Percentiles rank a stretch among this genome's conserved stretches.
phyloP scores from a whole-genome alignment of 2,888 invertebrate genomes.

The Acanthopleura granulata region DNA sequence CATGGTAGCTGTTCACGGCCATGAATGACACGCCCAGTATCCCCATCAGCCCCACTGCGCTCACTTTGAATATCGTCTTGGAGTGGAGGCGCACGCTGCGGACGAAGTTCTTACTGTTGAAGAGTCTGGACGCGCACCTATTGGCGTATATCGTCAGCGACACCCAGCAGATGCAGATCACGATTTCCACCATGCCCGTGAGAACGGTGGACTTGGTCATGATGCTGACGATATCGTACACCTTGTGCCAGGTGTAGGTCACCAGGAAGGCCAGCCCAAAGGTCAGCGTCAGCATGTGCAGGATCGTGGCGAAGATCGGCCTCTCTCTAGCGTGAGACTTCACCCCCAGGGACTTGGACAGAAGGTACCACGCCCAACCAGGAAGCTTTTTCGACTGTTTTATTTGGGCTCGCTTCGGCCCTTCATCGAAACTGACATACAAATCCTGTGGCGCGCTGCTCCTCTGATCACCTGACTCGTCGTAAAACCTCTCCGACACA shows the following conservation, averaged over 20 bases:
- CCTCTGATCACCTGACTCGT: background rate
- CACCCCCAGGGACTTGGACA: slow-evolving; percentile 63
- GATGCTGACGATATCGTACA: slow-evolving; percentile 63
- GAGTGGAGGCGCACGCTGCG: slow-evolving; percentile 69
- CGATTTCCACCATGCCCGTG: slow-evolving; percentile 62
- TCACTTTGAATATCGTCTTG: slow-evolving; percentile 69
- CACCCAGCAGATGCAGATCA: slow-evolving; percentile 67
- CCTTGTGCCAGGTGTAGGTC: slow-evolving; percentile 58
- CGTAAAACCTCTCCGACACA: slow-evolving; percentile 7
- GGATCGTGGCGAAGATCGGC: slow-evolving; percentile 56
- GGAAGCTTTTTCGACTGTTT: slow-evolving; percentile 61
- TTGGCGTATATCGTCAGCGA: slow-evolving; percentile 69
- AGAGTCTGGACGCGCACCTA: slow-evolving; percentile 66
- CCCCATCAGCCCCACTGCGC: slow-evolving; percentile 61
- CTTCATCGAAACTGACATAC: slow-evolving; percentile 2
- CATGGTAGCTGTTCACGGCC: slow-evolving; percentile 42
- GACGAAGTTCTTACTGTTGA: slow-evolving; percentile 65
- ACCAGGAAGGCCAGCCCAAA: slow-evolving; percentile 54
- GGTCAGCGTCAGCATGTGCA: slow-evolving; percentile 59
- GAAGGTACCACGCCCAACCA: slow-evolving; percentile 63
- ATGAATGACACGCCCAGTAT: slow-evolving; percentile 52
- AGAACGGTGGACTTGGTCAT: slow-evolving; percentile 62
- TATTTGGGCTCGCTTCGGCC: slow-evolving; percentile 20
- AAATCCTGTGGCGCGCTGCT: background rate
- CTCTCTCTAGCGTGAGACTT: slow-evolving; percentile 46